Evolutionary conservation across 2,888 invertebrate species (phyloP), one percentile per base, ranked within the genome.

Genomic region (Caenorhabditis virilis): DNA sequence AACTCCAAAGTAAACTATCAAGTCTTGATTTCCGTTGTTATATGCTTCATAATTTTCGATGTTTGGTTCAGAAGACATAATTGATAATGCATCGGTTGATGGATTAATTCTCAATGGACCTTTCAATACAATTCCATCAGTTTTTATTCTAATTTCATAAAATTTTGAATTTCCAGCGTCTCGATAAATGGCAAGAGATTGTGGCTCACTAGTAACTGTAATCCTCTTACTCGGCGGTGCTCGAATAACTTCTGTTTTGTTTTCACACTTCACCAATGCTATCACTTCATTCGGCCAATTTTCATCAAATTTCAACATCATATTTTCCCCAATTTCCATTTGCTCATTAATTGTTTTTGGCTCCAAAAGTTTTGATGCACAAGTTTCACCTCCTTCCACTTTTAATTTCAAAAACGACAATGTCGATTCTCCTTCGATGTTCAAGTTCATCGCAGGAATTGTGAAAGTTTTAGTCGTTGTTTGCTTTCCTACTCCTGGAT

Each of bases 281-380:
- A 66, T 11, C 15, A 66, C 61, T 48, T 66, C 66, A 11, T 49
- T 61, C n/a, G 30, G 30, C 49, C 56, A 66, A 13, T 52, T 38
- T 26, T 55, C 36, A 33, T 50, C 57, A 43, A 57, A 66, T n/a
- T 57, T 22, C 7, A 56, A 22, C 1, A 49, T 41, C 16, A 42
- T 39, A 36, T 46, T 41, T 38, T 43, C 16, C 33, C 38, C 39
- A 38, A 27, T n/a, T 42, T 16, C 0, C 41, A 18, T 38, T 50
- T 18, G n/a, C 26, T 25, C 4, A 39, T 45, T 4, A 43, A 18
- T 5, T 50, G 35, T 13, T 27, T 39, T 16, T 33, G 66, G 60
- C 52, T 60, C 48, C n/a, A 66, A 27, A 22, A 61, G 27, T 46
- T 49, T 57, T 22, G 52, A 48, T 38, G 38, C 16, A 47, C 56